A percentile compares a stretch with the other conserved stretches of the same genome.
Evolutionary conservation across 1,140 invertebrate genomes (phyloP).

Genomic region (Temnothorax longispinosus): DNA sequence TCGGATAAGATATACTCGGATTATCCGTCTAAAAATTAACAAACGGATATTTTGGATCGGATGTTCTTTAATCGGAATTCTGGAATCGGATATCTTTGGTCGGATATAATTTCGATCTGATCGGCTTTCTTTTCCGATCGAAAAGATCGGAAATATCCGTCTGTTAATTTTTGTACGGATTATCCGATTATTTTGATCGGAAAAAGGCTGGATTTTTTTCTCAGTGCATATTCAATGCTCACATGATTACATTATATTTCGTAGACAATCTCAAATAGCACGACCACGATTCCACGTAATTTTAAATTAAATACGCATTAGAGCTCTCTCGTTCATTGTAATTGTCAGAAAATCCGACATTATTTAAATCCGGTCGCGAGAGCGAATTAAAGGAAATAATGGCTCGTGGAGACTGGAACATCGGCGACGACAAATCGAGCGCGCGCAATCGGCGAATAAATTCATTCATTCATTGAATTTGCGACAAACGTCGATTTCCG

Average conservation of each 20-base stretch:
- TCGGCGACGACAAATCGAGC: constrained; percentile 45
- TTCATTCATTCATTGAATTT: constrained; percentile 50
- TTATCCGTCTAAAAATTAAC: no score
- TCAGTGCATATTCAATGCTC: constrained; percentile 1
- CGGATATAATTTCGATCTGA: no score
- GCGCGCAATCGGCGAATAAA: constrained; percentile 42
- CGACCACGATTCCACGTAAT: not conserved
- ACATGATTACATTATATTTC: not conserved
- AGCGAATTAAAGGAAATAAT: constrained; percentile 51
- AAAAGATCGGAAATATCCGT: no score
- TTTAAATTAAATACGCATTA: constrained; percentile 34
- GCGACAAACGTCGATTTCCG: constrained; percentile 63
- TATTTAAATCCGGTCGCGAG: constrained; percentile 37
- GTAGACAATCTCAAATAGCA: not conserved
- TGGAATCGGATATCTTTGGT: no score
- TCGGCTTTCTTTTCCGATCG: no score
- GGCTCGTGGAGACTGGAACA: constrained; percentile 23
- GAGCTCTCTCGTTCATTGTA: not conserved
- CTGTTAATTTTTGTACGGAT: no score
- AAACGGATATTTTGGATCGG: no score
- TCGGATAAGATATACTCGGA: no score
- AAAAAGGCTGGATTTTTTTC: no score
- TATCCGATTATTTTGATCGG: no score
- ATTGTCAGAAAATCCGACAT: constrained; percentile 20
- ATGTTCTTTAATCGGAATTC: no score